phyloP scores from a whole-genome alignment of 2,888 invertebrate species.

The Rutpela maculata region DNA sequence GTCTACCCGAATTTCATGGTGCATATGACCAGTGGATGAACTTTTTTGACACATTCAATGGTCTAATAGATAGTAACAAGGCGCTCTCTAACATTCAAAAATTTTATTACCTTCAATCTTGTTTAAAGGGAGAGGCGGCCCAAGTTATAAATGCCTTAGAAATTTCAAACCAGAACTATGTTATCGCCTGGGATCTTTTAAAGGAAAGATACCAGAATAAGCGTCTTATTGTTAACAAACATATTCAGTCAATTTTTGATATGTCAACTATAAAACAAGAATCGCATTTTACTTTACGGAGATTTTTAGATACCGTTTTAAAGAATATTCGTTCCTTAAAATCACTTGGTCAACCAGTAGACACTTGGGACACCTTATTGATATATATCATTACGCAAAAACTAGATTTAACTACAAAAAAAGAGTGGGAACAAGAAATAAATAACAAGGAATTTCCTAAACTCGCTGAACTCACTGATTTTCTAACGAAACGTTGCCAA shows the following conservation, averaged over 20 bases:
- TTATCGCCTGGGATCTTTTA: conserved; percentile 23
- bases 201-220: conserved; percentile 23
- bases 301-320: too few relatives aligned
- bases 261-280: neutral
- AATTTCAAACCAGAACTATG: conserved; percentile 20
- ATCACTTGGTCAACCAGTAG: too few relatives aligned
- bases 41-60: neutral
- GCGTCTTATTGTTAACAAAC: too few relatives aligned
- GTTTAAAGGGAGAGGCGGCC: neutral
- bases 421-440: conserved; percentile 25
- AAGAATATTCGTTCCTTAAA: too few relatives aligned
- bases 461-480: neutral
- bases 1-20: neutral
- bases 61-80: neutral
- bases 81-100: neutral
- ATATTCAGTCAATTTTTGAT: conserved; percentile 18
- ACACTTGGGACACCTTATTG: too few relatives aligned
- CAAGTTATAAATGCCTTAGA: neutral
- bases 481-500: conserved; percentile 12
- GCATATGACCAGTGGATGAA: conserved; percentile 6
- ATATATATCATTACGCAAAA: conserved; percentile 23
- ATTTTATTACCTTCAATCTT: too few relatives aligned
- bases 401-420: conserved; percentile 4
- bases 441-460: conserved; percentile 8
- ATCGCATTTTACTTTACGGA: conserved; percentile 13